phyloP scores from a whole-genome alignment of 2,797 vertebrate genomes.

The Enteromius afrohamiltoni region DNA sequence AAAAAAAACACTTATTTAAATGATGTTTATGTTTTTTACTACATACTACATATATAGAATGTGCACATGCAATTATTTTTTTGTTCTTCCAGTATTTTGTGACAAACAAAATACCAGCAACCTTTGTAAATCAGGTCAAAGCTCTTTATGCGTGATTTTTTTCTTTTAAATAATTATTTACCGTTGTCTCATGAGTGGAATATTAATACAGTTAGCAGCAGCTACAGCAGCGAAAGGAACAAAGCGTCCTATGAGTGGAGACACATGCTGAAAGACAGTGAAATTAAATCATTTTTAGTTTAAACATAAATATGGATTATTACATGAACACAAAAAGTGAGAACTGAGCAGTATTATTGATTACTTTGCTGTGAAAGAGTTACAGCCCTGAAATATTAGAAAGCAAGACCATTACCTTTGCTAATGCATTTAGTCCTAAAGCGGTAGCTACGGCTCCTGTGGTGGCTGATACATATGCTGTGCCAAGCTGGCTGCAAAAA shows the following conservation, averaged over 20 bases:
- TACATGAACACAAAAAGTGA: neutral
- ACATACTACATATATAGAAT: neutral
- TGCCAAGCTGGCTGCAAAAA: slow-evolving; percentile 91
- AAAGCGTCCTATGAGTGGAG: slow-evolving; percentile 93
- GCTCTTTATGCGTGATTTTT: neutral
- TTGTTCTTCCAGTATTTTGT: neutral
- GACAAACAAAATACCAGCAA: neutral
- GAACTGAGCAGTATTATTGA: neutral
- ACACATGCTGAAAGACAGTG: slow-evolving; percentile 81
- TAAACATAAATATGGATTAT: neutral
- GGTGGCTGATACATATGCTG: slow-evolving; percentile 95
- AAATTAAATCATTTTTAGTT: slow-evolving; percentile 6
- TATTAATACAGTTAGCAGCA: slow-evolving; percentile 98
- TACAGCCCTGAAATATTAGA: neutral
- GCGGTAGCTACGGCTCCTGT: slow-evolving; percentile 95
- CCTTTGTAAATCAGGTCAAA: neutral
- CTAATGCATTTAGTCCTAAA: slow-evolving; percentile 93
- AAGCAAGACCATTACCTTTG: slow-evolving; percentile 85
- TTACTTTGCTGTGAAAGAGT: neutral
- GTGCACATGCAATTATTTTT: neutral
- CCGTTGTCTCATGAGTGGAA: slow-evolving; percentile 98
- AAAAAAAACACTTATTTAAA: neutral
- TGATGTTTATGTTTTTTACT: neutral
- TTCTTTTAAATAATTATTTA: slow-evolving; percentile 64
- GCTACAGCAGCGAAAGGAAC: slow-evolving; percentile 98